Conservation (phyloP, 2,797 vertebrate species). For the Semaprochilodus insignis region DNA sequence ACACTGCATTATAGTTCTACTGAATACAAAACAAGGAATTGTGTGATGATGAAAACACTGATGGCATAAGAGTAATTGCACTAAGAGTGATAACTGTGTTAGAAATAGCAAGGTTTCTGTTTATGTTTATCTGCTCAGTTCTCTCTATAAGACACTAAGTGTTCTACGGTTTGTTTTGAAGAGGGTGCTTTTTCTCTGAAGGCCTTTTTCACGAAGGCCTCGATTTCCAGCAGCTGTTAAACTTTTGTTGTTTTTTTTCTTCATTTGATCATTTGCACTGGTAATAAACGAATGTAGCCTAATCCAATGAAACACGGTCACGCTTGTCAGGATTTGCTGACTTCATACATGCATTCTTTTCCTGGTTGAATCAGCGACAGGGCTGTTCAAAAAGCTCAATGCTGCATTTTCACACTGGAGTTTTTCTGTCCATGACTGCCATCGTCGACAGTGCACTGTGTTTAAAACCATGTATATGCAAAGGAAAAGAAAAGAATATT, state of each 20-base stretch:
- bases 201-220: slow-evolving; percentile 60
- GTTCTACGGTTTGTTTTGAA: slow-evolving; percentile 66
- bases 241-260: slow-evolving; percentile 61
- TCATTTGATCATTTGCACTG: slow-evolving; percentile 78
- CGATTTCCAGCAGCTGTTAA: slow-evolving; percentile 59
- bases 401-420: slow-evolving; percentile 47
- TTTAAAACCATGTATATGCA: slow-evolving; percentile 17
- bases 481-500: slow-evolving; percentile 6
- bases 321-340: slow-evolving; percentile 60
- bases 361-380: slow-evolving; percentile 26
- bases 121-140: slow-evolving; percentile 34
- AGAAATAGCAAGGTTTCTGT: slow-evolving; percentile 70
- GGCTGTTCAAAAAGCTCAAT: slow-evolving; percentile 34
- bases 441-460: slow-evolving; percentile 40
- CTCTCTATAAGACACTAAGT: slow-evolving; percentile 65
- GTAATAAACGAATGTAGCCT: slow-evolving; percentile 73
- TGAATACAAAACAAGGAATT: slow-evolving; percentile 26
- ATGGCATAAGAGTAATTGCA: slow-evolving; percentile 77
- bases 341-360: slow-evolving; percentile 42
- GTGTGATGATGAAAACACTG: slow-evolving; percentile 43
- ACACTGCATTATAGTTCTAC: slow-evolving; percentile 59
- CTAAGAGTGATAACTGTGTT: slow-evolving; percentile 69
- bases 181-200: slow-evolving; percentile 71
- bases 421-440: slow-evolving; percentile 42
- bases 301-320: slow-evolving; percentile 66